Percentiles rank a stretch among this genome's conserved stretches.
phyloP scores from a whole-genome alignment of 2,888 invertebrate species.

The Alloscopus bannaensis region DNA sequence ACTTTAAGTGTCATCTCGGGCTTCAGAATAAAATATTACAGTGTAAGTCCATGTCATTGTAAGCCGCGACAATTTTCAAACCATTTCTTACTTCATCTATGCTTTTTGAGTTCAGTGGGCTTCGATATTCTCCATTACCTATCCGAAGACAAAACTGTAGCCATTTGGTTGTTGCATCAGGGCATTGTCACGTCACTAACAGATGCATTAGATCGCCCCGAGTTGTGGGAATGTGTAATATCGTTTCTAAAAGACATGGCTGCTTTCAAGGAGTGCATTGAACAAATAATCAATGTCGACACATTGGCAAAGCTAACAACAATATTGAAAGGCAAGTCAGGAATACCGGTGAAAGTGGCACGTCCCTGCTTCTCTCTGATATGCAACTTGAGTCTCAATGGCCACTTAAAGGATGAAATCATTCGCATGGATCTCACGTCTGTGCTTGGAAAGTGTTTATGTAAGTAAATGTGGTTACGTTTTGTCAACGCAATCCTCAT shows the following conservation, averaged over 20 bases:
- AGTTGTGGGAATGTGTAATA: slow-evolving; percentile 56
- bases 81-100: not conserved
- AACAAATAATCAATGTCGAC: slow-evolving; percentile 50
- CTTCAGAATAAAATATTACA: slow-evolving; percentile 49
- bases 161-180: slow-evolving; percentile 43
- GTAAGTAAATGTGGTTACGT: slow-evolving; percentile 48
- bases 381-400: slow-evolving; percentile 61
- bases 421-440: slow-evolving; percentile 44
- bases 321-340: slow-evolving; percentile 57
- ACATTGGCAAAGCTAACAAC: slow-evolving; percentile 46
- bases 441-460: slow-evolving; percentile 53
- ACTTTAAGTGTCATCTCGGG: slow-evolving; percentile 17
- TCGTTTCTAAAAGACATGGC: slow-evolving; percentile 54
- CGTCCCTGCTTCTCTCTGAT: slow-evolving; percentile 46
- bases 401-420: slow-evolving; percentile 30
- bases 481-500: too few species aligned
- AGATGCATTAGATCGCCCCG: slow-evolving; percentile 50
- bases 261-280: slow-evolving; percentile 48
- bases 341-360: slow-evolving; percentile 61
- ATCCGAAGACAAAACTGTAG: slow-evolving; percentile 51
- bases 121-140: slow-evolving; percentile 63
- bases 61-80: not conserved
- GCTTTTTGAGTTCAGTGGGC: slow-evolving; percentile 42
- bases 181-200: slow-evolving; percentile 48
- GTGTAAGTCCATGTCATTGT: slow-evolving; percentile 3